A percentile compares a stretch with the other conserved stretches of the same genome.
phyloP scores from a whole-genome alignment of 2,797 vertebrate genomes.

The Urophycis tenuis region DNA sequence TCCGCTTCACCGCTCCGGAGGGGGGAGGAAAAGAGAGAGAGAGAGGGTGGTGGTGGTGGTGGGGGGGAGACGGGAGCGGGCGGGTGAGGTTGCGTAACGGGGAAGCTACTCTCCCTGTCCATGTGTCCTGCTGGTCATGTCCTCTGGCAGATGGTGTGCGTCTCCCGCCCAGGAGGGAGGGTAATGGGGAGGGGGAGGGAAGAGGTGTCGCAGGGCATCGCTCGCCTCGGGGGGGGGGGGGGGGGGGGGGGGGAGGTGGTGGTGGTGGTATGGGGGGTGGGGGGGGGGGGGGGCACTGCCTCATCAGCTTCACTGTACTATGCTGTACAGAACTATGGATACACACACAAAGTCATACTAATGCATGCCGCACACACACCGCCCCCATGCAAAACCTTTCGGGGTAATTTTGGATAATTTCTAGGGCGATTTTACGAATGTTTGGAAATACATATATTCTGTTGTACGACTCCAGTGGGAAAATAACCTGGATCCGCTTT shows the following conservation, averaged over 20 bases:
- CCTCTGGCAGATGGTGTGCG: slow-evolving; percentile 55
- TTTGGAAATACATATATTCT: no score
- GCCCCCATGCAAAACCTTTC: no score
- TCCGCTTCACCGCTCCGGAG: not conserved
- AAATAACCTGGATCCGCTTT: not conserved
- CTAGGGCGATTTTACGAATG: not conserved
- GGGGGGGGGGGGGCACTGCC: not conserved
- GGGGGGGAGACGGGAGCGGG: slow-evolving; percentile 14
- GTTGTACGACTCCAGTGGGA: no score
- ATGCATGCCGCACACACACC: not conserved
- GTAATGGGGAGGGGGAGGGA: not conserved
- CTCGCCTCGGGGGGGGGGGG: slow-evolving; percentile 12
- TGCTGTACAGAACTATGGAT: not conserved
- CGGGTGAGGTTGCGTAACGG: slow-evolving; percentile 53
- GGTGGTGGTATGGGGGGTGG: no score
- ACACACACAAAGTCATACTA: not conserved
- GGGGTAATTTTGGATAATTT: not conserved
- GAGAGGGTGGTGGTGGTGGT: not conserved
- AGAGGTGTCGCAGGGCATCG: slow-evolving; percentile 11
- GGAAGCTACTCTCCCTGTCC: slow-evolving; percentile 47
- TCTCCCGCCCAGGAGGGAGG: slow-evolving; percentile 34
- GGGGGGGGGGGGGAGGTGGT: not conserved
- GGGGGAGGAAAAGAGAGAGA: not conserved
- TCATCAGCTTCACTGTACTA: not conserved
- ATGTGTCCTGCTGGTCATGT: slow-evolving; percentile 23